phyloP scores from a whole-genome alignment of 2,797 vertebrate species.

The Emys orbicularis region DNA sequence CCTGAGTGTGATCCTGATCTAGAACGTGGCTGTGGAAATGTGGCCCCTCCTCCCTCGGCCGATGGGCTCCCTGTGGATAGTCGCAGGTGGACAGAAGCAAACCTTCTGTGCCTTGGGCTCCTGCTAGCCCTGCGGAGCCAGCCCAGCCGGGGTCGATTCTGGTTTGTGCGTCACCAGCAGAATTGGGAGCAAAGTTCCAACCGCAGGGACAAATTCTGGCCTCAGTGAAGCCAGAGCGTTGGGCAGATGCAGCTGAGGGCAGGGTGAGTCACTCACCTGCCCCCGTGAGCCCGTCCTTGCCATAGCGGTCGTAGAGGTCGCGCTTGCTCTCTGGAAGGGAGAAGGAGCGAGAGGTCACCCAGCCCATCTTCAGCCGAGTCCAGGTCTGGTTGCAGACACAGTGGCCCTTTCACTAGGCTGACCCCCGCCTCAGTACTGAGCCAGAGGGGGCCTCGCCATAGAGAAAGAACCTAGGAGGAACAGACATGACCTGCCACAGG shows the following conservation, averaged over 20 bases:
- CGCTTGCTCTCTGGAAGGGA: constrained; percentile 82
- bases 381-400: too few relatives aligned
- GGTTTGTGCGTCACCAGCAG: background rate
- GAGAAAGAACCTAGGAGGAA: too few relatives aligned
- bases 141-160: background rate
- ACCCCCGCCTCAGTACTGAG: too few relatives aligned
- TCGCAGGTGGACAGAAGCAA: background rate
- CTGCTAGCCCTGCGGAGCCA: background rate
- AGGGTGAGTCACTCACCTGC: constrained; percentile 79
- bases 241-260: background rate
- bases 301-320: constrained; percentile 87
- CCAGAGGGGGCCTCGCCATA: background rate
- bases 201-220: background rate
- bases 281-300: constrained; percentile 82
- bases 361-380: background rate
- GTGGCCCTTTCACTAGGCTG: too few relatives aligned
- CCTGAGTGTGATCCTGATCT: background rate
- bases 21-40: background rate
- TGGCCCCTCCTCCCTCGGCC: background rate
- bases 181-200: background rate
- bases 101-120: background rate
- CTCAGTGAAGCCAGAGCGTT: background rate
- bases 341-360: background rate
- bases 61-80: background rate
- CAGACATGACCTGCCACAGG: background rate